phyloP scores from a whole-genome alignment of 2,113 vertebrate genomes.

The Apteryx mantelli region DNA sequence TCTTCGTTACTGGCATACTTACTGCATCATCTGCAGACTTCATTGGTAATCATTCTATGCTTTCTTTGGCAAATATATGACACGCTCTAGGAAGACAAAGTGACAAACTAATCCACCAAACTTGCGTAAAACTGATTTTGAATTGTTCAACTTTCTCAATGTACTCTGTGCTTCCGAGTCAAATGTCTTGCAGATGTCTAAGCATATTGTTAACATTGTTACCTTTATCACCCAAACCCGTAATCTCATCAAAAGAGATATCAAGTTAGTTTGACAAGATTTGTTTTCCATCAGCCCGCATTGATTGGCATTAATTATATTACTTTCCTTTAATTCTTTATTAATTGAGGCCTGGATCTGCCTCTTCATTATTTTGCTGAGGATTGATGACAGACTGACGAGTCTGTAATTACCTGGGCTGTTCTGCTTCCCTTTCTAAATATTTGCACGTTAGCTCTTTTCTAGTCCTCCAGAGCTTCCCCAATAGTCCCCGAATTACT shows the following conservation, averaged over 20 bases:
- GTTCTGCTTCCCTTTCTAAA: constrained; percentile 64
- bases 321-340: constrained; percentile 68
- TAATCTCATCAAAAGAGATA: constrained; percentile 69
- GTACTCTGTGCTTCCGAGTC: constrained; percentile 24
- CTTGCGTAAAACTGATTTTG: neutral
- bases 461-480: constrained; percentile 26
- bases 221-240: constrained; percentile 50
- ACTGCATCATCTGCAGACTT: neutral
- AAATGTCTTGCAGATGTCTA: constrained; percentile 31
- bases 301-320: constrained; percentile 72
- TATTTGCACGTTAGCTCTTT: constrained; percentile 66
- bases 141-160: neutral
- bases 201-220: constrained; percentile 28
- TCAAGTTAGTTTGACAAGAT: constrained; percentile 63
- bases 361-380: constrained; percentile 52
- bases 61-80: neutral
- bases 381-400: constrained; percentile 64
- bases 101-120: neutral
- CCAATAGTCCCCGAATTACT: constrained; percentile 9
- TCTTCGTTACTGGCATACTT: neutral
- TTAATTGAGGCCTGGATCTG: constrained; percentile 71
- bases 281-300: constrained; percentile 52
- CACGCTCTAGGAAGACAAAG: neutral
- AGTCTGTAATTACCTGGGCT: constrained; percentile 63
- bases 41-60: neutral